Evolutionary conservation across 2,113 vertebrate genomes (phyloP), one percentile per base, ranked within the genome.

Genomic region (Hystrix brachyura): DNA sequence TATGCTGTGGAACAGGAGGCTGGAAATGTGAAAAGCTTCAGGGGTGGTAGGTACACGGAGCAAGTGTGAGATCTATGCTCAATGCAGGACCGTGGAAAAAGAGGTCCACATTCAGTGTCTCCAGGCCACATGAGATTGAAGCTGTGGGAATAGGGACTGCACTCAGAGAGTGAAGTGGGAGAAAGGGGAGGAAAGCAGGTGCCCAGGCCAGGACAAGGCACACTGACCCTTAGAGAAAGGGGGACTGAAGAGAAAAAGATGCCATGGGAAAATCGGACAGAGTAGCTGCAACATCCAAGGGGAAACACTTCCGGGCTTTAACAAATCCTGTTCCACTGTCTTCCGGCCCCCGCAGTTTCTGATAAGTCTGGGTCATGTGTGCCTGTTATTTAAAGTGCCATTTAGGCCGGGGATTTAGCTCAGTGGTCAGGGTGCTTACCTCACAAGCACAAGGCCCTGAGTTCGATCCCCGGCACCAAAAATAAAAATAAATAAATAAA

Each of bases 321-420:
- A 15, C 1, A 23, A 25, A 8, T 0, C 1, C 0, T 1, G 1
- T 67, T 27, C 90, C 46, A 3, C 21, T 29, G 19, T 38, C 82
- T 4, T 3, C 34, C 4, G 29, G n/a, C 7, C 34, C 4, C 72
- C 48, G 1, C 0, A 9, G 18, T 34, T n/a, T 38, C 86, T 9
- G 18, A 51, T 67, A 60, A 8, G 59, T 53, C 60, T 25, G 14
- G 29, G 51, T 76, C 46, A 74, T 74, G n/a, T 18, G 5, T 51
- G 51, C 46, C 46, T 78, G 1, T 5, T 1, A 3, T 0, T 2
- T 0, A 0, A 1, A 0, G 13, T 0, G 8, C 1, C 12, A 8
- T 12, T 9, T 43, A 38, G 38, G 38, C 38, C 38, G 38, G 38
- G 38, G 38, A 38, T 38, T 38, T 38, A 38, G 38, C 38, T 38